phyloP scores from a whole-genome alignment of 2,888 invertebrate genomes.

The Drosophila mimica region DNA sequence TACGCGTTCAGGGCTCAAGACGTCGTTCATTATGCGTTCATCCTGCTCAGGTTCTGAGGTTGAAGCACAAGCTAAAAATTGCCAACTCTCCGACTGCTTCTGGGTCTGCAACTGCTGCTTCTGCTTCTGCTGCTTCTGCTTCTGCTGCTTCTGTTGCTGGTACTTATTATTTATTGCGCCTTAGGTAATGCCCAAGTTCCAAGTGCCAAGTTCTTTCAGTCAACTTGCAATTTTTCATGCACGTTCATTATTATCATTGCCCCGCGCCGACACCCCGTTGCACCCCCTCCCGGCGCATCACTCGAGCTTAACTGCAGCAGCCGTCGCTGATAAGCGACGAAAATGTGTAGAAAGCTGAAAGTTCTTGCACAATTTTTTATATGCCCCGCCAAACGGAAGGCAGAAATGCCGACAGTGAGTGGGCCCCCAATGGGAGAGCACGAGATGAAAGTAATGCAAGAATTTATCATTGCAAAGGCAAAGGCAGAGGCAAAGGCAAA shows the following conservation, averaged over 20 bases:
- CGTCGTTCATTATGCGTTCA: constrained; percentile 75
- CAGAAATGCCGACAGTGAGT: constrained; percentile 8
- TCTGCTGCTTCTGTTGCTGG: constrained; percentile 28
- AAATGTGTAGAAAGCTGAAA: constrained; percentile 81
- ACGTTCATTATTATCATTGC: constrained; percentile 79
- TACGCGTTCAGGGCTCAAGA: constrained; percentile 52
- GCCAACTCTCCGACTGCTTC: neutral
- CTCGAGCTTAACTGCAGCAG: constrained; percentile 70
- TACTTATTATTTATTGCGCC: constrained; percentile 80
- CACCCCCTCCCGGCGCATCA: neutral
- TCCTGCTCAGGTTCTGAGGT: constrained; percentile 55
- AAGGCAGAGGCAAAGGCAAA: constrained; percentile 1
- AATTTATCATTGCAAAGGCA: constrained; percentile 72
- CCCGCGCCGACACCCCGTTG: neutral
- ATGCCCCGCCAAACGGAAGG: constrained; percentile 52
- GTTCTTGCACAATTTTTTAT: constrained; percentile 78
- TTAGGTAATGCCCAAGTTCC: constrained; percentile 74
- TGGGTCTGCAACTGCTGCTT: neutral
- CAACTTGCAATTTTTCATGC: constrained; percentile 79
- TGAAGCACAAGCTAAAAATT: neutral
- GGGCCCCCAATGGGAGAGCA: neutral
- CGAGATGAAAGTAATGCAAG: constrained; percentile 43
- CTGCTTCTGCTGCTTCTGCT: neutral
- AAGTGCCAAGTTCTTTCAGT: constrained; percentile 69
- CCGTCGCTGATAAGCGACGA: constrained; percentile 76